Evolutionary conservation across 2,797 vertebrate genomes (phyloP).

Genomic region (Hyperoplus immaculatus): DNA sequence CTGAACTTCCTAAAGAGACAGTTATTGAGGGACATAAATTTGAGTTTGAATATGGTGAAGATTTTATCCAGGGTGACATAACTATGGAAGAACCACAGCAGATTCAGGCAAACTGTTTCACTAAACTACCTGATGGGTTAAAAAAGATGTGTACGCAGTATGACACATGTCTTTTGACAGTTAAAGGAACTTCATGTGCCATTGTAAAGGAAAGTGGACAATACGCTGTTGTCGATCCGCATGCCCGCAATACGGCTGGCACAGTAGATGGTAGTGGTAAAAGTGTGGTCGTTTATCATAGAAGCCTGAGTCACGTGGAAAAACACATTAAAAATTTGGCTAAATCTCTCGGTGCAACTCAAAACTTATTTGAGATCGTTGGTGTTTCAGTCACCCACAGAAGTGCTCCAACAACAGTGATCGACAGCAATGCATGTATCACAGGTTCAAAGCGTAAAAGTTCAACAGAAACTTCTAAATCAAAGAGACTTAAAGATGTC

Average conservation of each 20-base stretch:
- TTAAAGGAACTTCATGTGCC: background rate
- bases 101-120: background rate
- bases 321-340: background rate
- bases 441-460: background rate
- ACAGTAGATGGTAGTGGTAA: background rate
- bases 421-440: too few relatives aligned
- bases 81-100: background rate
- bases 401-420: background rate
- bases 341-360: background rate
- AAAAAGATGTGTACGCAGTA: background rate
- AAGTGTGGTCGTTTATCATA: background rate
- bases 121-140: background rate
- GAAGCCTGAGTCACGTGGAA: background rate
- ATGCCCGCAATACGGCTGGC: background rate
- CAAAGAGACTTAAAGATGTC: too few relatives aligned
- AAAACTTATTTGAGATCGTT: background rate
- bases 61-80: background rate
- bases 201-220: background rate
- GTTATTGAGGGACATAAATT: conserved; percentile 8
- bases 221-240: background rate
- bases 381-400: background rate
- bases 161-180: background rate
- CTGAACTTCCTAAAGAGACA: background rate
- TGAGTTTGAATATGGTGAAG: background rate
- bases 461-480: too few relatives aligned